Percentiles rank a stretch among this genome's conserved stretches.
phyloP scores from a whole-genome alignment of 1,140 invertebrate genomes.

The Atta cephalotes region DNA sequence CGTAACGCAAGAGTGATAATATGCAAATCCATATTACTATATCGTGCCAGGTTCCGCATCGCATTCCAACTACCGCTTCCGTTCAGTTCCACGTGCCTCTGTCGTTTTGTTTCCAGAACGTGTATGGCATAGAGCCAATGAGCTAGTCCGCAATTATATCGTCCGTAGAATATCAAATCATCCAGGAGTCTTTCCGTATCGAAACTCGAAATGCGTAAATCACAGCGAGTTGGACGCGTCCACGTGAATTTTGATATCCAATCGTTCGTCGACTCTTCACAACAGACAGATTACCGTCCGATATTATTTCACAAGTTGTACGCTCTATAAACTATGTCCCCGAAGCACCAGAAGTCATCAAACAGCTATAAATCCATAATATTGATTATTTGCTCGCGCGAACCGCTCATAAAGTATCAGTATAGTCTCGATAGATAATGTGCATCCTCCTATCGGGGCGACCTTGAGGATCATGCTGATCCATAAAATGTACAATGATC shows the following conservation, averaged over 20 bases:
- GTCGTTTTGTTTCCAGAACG: constrained; percentile 31
- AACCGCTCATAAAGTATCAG: constrained; percentile 30
- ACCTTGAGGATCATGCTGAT: neutral
- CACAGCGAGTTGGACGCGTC: neutral
- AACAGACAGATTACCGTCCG: neutral
- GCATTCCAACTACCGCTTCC: constrained; percentile 28
- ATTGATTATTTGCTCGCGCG: constrained; percentile 10
- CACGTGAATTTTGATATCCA: neutral
- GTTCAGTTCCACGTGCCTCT: neutral
- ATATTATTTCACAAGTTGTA: neutral
- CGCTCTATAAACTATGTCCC: neutral
- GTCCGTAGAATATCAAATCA: constrained; percentile 41
- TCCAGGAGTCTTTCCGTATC: neutral
- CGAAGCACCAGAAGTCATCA: neutral
- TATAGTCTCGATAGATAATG: constrained; percentile 21
- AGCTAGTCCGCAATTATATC: constrained; percentile 1
- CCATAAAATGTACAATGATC: constrained; percentile 49
- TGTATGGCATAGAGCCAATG: constrained; percentile 17
- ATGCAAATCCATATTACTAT: constrained; percentile 14
- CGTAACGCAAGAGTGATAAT: constrained; percentile 4
- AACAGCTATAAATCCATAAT: constrained; percentile 48
- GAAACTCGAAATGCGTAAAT: constrained; percentile 6
- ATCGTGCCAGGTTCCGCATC: neutral
- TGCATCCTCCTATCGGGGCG: constrained; percentile 29
- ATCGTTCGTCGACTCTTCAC: neutral